These are phyloP conservation scores for Caerostris extrusa DNA, from an alignment of 1,140 invertebrate genomes.

Conservation along the genomic window DNA sequence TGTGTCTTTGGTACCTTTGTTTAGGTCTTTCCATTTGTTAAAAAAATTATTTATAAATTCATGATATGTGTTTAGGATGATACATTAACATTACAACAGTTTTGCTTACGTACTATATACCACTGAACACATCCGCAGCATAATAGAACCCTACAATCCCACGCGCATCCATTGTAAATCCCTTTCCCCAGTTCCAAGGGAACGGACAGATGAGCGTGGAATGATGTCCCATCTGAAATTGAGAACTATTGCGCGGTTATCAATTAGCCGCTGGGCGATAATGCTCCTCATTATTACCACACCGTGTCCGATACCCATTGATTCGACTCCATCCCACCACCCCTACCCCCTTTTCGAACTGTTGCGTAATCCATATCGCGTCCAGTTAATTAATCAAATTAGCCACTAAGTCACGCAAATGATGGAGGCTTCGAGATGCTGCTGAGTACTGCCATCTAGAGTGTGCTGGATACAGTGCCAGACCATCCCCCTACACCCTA, in stretches of 20 bases:
- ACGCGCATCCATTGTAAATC: not conserved
- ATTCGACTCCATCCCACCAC: not conserved
- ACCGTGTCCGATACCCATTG: slow-evolving; percentile 32
- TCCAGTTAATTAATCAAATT: slow-evolving; percentile 60
- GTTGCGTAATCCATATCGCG: slow-evolving; percentile 39
- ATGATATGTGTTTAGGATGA: too few species aligned
- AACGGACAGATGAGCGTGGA: not conserved
- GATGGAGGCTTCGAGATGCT: not conserved
- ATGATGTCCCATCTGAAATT: not conserved
- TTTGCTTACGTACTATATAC: not conserved
- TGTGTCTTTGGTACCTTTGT: too few species aligned
- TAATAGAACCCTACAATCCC: not conserved
- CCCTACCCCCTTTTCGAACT: slow-evolving; percentile 14
- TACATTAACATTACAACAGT: too few species aligned
- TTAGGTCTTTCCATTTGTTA: too few species aligned
- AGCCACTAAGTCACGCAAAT: slow-evolving; percentile 51
- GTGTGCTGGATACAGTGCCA: not conserved
- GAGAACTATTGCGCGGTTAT: slow-evolving; percentile 20
- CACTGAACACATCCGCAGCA: not conserved
- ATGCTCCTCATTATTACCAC: slow-evolving; percentile 42
- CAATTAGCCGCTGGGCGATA: slow-evolving; percentile 33
- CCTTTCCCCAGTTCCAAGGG: not conserved
- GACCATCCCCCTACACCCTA: not conserved
- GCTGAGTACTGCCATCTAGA: not conserved
- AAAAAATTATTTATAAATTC: too few species aligned